Base-by-base conservation (phyloP, 2,888 invertebrate species). In the Entomobrya proxima region DNA sequence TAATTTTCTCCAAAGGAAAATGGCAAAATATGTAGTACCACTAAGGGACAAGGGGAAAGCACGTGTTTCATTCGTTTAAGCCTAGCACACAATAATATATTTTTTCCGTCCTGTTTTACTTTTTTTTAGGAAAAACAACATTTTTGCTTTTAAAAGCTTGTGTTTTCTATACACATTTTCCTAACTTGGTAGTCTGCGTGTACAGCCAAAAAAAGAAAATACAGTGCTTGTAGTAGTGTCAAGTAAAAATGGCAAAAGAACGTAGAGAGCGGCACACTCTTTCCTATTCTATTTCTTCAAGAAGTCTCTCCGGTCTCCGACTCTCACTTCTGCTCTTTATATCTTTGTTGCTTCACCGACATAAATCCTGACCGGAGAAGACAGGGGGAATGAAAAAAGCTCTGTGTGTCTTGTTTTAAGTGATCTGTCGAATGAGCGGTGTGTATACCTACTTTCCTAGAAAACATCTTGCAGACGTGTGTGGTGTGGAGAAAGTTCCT, bases 351-450 rank as follows among this genome's bases (percentile, higher is more conserved):
- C 72, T 78, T 52, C 24, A 52, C 52, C 77, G 85, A 85, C 85
- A 85, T 85, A 85, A 85, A 85, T 85, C 85, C 85, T 85, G 72
- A 74, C 37, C 74, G 30, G 74, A 74, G 72, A 52, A 85, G 85
- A 85, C 78, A 85, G 85, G 74, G 55, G 64, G 72, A 84, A 79
- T 78, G 79, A 74, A 74, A 78, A 64, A 37, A 79, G 74, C 74
- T 81, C 67, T 79, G 52, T 47, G 47, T 74, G 74, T 79, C 78
- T 78, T 85, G 55, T 84, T 72, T 85, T 78, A 85, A 79, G 85
- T 85, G 79, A 78, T 77, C 72, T 85, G 85, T 85, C 85, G 85
- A 85, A 85, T 85, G 78, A 79, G 77, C 74, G 75, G 11, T 55
- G n/a, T 27, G 21, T 52, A 24, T 74, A 35, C 50, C 50, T 30